Conservation (phyloP, 30 jellyfish, hydroid and myxozoan species). For the Phacellophora camtschatica region DNA sequence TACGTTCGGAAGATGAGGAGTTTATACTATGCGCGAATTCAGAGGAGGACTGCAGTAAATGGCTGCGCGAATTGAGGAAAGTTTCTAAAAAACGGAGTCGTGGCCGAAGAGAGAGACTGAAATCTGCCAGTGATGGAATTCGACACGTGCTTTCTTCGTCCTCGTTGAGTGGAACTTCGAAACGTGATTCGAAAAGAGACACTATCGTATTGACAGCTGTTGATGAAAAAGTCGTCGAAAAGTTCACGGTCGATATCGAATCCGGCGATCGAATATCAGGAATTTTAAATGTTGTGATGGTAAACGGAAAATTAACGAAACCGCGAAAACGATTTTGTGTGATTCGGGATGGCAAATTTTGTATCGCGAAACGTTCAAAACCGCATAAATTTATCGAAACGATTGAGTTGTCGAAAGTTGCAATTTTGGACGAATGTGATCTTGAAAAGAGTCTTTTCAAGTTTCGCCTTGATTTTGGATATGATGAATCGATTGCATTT, state of each 20-base stretch:
- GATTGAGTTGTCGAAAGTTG: conserved; percentile 82
- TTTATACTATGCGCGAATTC: conserved; percentile 41
- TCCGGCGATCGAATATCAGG: conserved; percentile 88
- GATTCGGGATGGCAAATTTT: conserved; percentile 79
- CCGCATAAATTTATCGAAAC: conserved; percentile 67
- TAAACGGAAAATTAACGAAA: conserved; percentile 28
- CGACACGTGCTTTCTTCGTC: conserved; percentile 40
- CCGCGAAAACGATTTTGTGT: conserved; percentile 81
- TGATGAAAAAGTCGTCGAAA: conserved; percentile 82
- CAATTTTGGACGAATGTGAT: conserved; percentile 91
- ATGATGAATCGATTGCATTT: conserved; percentile 42
- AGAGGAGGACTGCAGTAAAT: conserved; percentile 45
- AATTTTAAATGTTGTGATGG: conserved; percentile 10
- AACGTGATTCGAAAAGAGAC: conserved; percentile 76
- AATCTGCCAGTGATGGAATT: conserved; percentile 55
- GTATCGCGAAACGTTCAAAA: conserved; percentile 73
- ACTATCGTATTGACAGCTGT: conserved; percentile 73
- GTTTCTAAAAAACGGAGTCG: conserved; percentile 30
- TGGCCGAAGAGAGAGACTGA: conserved; percentile 33
- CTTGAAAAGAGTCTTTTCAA: conserved; percentile 59
- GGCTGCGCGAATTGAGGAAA: conserved; percentile 68
- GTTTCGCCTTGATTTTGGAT: conserved; percentile 75
- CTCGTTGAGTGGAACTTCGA: conserved; percentile 51
- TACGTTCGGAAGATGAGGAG: conserved; percentile 48
- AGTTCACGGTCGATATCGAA: conserved; percentile 69